Evolutionary conservation across 2,888 invertebrate genomes (phyloP).

Genomic region (Alentia gelatinosa): DNA sequence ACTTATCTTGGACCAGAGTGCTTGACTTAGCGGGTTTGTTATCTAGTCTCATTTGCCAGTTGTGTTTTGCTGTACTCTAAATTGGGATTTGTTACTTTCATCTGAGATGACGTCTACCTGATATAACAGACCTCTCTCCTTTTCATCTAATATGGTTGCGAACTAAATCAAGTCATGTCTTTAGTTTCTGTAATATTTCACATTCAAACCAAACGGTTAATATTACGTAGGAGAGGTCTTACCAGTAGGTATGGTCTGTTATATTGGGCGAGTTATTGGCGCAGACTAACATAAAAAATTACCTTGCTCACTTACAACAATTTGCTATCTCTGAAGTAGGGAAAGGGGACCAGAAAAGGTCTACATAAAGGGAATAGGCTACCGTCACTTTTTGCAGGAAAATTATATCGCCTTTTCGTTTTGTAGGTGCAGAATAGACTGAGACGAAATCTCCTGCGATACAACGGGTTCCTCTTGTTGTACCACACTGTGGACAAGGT

Average conservation of each 20-base stretch:
- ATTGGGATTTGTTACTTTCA: constrained; percentile 3
- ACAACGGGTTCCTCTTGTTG: too few species aligned
- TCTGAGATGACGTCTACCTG: not conserved
- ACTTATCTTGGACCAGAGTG: not conserved
- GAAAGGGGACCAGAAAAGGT: not conserved
- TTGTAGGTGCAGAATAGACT: constrained; percentile 45
- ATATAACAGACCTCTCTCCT: not conserved
- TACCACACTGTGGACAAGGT: too few species aligned
- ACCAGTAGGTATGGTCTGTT: not conserved
- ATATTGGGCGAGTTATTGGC: not conserved
- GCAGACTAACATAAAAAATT: too few species aligned
- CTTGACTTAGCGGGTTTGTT: not conserved
- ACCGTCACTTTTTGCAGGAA: not conserved
- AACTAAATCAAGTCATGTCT: too few species aligned
- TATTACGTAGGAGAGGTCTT: not conserved
- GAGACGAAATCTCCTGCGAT: too few species aligned
- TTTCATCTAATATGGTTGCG: too few species aligned
- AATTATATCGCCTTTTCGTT: not conserved
- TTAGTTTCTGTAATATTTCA: too few species aligned
- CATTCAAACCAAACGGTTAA: too few species aligned
- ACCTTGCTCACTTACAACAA: too few species aligned
- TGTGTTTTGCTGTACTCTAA: not conserved
- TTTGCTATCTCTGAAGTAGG: not conserved
- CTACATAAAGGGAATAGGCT: too few species aligned
- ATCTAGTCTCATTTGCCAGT: not conserved